Evolutionary conservation across 2,888 invertebrate species (phyloP).

Genomic region (Coelinius sp.): DNA sequence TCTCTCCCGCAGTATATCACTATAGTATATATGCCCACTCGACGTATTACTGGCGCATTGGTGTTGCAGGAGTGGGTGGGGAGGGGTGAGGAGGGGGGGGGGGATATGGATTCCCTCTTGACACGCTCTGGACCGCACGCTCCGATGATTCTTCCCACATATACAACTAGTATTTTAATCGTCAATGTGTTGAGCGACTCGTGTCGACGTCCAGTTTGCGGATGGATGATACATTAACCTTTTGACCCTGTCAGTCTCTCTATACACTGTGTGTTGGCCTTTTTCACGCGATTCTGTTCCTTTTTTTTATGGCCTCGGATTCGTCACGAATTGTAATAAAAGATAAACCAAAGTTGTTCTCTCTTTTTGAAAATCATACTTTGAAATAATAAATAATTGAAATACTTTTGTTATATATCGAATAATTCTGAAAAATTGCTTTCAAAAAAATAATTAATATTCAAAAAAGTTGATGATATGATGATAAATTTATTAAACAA

Average conservation of each 20-base stretch:
- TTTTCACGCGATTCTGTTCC: slow-evolving; percentile 11
- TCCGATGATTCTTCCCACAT: slow-evolving; percentile 33
- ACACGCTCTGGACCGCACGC: slow-evolving; percentile 42
- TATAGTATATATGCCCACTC: background rate
- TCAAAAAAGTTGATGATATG: background rate
- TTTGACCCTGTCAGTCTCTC: slow-evolving; percentile 31
- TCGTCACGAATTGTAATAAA: background rate
- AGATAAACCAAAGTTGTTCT: too few species aligned
- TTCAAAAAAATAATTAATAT: background rate
- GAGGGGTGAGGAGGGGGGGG: too few species aligned
- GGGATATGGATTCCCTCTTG: slow-evolving; percentile 28
- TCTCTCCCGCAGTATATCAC: too few species aligned
- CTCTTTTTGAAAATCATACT: too few species aligned
- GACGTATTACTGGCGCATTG: background rate
- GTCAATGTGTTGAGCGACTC: slow-evolving; percentile 4
- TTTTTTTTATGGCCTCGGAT: background rate
- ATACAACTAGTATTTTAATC: background rate
- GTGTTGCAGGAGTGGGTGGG: slow-evolving; percentile 36
- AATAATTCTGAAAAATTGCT: background rate
- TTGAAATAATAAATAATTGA: too few species aligned
- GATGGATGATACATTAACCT: slow-evolving; percentile 38
- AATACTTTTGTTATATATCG: background rate
- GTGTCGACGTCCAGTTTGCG: slow-evolving; percentile 30
- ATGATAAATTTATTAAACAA: slow-evolving; percentile 14
- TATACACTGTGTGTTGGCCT: background rate